Evolutionary conservation across 2,113 vertebrate genomes (phyloP).

Genomic region (Ceratotherium simum): DNA sequence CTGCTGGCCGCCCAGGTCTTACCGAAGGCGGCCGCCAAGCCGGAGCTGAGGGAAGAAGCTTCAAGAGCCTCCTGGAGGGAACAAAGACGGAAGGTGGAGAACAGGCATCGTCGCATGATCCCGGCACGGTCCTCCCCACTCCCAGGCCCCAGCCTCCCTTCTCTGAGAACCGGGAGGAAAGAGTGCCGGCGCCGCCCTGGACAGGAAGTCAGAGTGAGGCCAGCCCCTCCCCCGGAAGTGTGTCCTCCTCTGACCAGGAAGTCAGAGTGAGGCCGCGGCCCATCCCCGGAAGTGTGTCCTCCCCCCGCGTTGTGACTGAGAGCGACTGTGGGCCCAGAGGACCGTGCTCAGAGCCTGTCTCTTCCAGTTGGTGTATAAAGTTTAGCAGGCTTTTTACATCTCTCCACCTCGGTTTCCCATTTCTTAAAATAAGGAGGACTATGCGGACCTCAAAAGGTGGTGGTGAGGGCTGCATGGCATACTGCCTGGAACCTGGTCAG

Average conservation of each 20-base stretch:
- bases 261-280: neutral
- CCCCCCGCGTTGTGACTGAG: accelerated
- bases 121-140: neutral
- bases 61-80: neutral
- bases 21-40: neutral
- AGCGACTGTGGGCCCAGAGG: neutral
- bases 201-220: neutral
- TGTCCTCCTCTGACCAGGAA: neutral
- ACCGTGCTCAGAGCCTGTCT: neutral
- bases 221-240: neutral
- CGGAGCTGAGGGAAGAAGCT: neutral
- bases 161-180: neutral
- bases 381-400: neutral
- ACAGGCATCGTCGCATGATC: neutral
- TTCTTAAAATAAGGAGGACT: neutral
- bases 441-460: neutral
- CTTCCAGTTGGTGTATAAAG: neutral
- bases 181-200: neutral
- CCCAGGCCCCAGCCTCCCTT: neutral
- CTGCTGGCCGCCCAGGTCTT: neutral
- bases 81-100: neutral
- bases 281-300: neutral
- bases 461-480: neutral
- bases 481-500: neutral
- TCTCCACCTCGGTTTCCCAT: neutral